Evolutionary conservation across 2,888 invertebrate species (phyloP).

Genomic region (Caenorhabditis sp.): DNA sequence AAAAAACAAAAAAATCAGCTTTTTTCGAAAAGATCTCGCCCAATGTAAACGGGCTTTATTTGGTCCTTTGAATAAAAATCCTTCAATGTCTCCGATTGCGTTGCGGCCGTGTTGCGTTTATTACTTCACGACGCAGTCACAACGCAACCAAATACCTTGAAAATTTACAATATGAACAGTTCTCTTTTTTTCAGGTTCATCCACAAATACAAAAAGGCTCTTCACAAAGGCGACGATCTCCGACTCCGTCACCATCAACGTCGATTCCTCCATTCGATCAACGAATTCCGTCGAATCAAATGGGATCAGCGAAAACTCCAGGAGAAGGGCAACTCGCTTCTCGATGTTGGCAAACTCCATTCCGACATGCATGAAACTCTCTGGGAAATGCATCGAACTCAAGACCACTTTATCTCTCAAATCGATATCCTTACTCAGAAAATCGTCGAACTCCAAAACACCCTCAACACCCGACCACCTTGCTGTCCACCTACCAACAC

Average conservation of each 20-base stretch:
- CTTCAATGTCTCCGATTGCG: too few species aligned
- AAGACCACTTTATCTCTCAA: slow-evolving; percentile 69
- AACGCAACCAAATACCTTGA: not conserved
- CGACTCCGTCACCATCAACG: slow-evolving; percentile 70
- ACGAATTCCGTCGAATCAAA: slow-evolving; percentile 90
- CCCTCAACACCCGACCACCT: slow-evolving; percentile 26
- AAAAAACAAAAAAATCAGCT: too few species aligned
- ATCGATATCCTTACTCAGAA: slow-evolving; percentile 68
- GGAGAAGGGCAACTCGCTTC: slow-evolving; percentile 89
- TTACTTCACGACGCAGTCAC: too few species aligned
- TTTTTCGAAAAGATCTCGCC: too few species aligned
- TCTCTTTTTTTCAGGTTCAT: slow-evolving; percentile 60
- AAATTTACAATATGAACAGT: too few species aligned
- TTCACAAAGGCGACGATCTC: slow-evolving; percentile 69
- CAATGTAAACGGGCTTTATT: too few species aligned
- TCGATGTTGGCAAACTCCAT: slow-evolving; percentile 91
- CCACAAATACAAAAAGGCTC: slow-evolving; percentile 67
- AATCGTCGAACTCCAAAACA: slow-evolving; percentile 64
- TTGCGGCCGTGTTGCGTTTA: too few species aligned
- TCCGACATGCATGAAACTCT: slow-evolving; percentile 70
- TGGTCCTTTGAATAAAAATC: too few species aligned
- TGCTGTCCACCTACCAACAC: slow-evolving; percentile 23
- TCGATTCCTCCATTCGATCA: slow-evolving; percentile 67
- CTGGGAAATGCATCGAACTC: slow-evolving; percentile 70
- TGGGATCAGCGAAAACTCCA: slow-evolving; percentile 73